Evolutionary conservation across 2,113 vertebrate genomes (phyloP), one percentile per base, ranked within the genome.

Genomic region (Solenodon paradoxus): DNA sequence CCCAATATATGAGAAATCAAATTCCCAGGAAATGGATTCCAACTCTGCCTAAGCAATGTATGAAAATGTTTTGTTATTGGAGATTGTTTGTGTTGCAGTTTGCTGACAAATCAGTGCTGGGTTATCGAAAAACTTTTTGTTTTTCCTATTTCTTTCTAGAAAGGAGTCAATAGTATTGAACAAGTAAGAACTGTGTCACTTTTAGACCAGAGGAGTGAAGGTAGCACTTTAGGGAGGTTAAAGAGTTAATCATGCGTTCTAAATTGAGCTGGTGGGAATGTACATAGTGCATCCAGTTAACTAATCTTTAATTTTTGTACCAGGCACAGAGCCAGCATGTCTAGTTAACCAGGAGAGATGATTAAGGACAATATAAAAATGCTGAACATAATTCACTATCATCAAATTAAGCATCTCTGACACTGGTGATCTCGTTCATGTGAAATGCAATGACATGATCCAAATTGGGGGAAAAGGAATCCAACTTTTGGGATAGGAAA

Each of bases 291-390:
- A 51, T 78, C 38, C 55, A 47, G 82, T 86, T 94, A 93, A 96
- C 68, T 93, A 93, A 94, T 84, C 86, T 96, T 94, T 96, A 89
- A 95, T 96, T 92, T 96, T 92, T 95, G 82, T 92, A 49, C 82
- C 13, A 71, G 92, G 78, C 51, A 47, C 28, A 92, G 28, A 85
- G 82, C 82, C 79, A 96, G 83, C n/a, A 57, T 1, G 2, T 89
- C n/a, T 59, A 80, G 64, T 87, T 88, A 79, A 86, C 64, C 35
- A n/a, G 75, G 38, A 85, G 28, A 81, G 90, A 90, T 94, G 64
- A 94, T 92, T 96, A 93, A 82, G 53, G 38, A 87, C 55, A 69
- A 84, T 20, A 75, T 57, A 83, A 93, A 97, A 92, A 22, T 81
- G 55, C 75, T 92, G 68, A 94, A 79, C 7, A n/a, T 69, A 82